Percentiles rank a stretch among this genome's conserved stretches.
Conservation (phyloP, 2,113 vertebrate species). For the Nothoprocta perdicaria region DNA sequence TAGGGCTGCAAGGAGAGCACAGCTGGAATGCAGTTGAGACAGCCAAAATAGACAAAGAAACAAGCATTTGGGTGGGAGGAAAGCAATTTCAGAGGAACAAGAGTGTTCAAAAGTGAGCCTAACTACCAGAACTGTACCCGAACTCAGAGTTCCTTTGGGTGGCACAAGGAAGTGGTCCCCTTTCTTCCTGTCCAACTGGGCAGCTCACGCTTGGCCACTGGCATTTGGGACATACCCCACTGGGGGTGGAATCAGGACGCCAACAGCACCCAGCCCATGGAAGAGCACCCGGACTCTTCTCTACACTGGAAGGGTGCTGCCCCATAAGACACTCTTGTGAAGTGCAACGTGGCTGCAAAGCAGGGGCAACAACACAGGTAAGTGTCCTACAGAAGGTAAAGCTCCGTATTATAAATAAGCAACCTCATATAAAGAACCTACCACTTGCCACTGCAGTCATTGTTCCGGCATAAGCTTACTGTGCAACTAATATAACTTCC, state of each 20-base stretch:
- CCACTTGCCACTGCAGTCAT: background rate
- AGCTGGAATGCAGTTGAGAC: background rate
- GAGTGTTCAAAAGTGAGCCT: too few species aligned
- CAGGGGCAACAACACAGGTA: background rate
- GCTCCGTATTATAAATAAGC: background rate
- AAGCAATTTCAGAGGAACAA: background rate
- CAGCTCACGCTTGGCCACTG: background rate
- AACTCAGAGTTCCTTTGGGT: rapidly evolving
- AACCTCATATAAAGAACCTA: background rate
- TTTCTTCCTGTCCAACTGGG: background rate
- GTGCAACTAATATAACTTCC: background rate
- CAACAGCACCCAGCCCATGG: background rate
- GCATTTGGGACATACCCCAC: background rate
- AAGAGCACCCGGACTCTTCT: background rate
- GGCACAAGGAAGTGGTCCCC: too few species aligned
- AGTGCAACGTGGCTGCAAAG: background rate
- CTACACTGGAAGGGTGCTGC: background rate
- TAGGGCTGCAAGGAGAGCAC: background rate
- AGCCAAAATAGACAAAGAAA: rapidly evolving
- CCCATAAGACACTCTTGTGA: background rate
- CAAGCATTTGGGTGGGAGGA: background rate
- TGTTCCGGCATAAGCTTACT: background rate
- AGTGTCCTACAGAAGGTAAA: background rate
- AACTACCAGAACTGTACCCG: background rate
- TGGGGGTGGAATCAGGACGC: background rate